phyloP scores from a whole-genome alignment of 2,113 vertebrate genomes.

The Sphaerodactylus townsendi region DNA sequence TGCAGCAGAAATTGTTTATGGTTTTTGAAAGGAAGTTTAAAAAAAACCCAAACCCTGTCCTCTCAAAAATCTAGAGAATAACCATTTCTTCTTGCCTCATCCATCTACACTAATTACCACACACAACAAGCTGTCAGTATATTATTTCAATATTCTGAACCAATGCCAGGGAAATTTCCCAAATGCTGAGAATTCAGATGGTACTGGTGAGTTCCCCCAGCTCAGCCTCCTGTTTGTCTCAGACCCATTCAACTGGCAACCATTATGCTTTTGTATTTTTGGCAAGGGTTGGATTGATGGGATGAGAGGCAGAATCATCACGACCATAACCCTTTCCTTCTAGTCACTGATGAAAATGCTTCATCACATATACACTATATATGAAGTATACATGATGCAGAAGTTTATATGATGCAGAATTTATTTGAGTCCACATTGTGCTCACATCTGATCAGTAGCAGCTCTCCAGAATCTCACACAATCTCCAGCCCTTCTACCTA shows the following conservation, averaged over 20 bases:
- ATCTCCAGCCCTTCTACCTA: background rate
- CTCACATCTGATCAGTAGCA: background rate
- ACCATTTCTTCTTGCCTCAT: background rate
- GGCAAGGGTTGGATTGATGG: background rate
- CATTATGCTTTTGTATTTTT: background rate
- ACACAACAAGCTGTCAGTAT: background rate
- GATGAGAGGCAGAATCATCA: background rate
- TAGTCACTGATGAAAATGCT: background rate
- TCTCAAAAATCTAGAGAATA: background rate
- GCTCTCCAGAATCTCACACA: background rate
- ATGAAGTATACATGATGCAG: background rate
- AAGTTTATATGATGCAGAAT: background rate
- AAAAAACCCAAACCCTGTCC: background rate
- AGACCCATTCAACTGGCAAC: background rate
- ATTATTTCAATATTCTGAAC: background rate
- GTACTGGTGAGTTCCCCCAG: background rate
- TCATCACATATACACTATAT: background rate
- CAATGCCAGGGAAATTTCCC: background rate
- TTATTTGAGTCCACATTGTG: background rate
- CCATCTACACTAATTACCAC: background rate
- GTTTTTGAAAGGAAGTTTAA: background rate
- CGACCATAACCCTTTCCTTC: background rate
- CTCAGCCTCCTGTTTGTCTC: background rate
- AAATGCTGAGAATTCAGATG: background rate
- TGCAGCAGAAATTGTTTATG: slow-evolving; percentile 4